phyloP scores from a whole-genome alignment of 2,797 vertebrate species.

The Fringilla coelebs region DNA sequence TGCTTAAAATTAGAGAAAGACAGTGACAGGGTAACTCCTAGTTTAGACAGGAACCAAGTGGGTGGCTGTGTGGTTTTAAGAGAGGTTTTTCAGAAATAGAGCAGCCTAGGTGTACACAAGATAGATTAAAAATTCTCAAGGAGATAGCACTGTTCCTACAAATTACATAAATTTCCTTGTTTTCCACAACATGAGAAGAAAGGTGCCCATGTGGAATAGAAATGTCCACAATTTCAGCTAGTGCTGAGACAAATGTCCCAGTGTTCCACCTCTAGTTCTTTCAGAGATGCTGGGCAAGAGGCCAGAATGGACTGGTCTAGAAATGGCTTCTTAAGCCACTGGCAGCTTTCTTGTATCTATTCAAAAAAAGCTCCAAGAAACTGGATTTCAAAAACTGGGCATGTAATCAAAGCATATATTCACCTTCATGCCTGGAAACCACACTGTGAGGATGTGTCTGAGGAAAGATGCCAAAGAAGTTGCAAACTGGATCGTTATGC shows the following conservation, averaged over 20 bases:
- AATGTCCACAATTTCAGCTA: not conserved
- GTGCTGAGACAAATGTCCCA: not conserved
- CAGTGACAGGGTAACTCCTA: not conserved
- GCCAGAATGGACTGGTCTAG: not conserved
- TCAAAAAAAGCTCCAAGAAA: not conserved
- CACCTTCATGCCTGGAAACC: not conserved
- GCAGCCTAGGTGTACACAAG: not conserved
- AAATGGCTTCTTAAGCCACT: not conserved
- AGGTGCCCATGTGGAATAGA: not conserved
- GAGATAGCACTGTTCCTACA: not conserved
- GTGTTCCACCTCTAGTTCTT: not conserved
- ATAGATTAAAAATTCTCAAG: not conserved
- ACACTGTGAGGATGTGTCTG: not conserved
- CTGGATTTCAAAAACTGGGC: not conserved
- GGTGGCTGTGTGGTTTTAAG: not conserved
- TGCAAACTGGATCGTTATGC: not conserved
- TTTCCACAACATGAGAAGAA: not conserved
- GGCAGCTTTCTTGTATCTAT: not conserved
- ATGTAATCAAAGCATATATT: not conserved
- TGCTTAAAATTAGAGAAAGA: not conserved
- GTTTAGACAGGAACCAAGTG: not conserved
- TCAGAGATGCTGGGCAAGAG: not conserved
- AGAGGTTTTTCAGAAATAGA: not conserved
- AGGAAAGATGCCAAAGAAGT: conserved; percentile 4
- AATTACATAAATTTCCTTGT: not conserved